Evolutionary conservation across 1,140 invertebrate genomes (phyloP).

Genomic region (Trachymyrmex cornetzi): DNA sequence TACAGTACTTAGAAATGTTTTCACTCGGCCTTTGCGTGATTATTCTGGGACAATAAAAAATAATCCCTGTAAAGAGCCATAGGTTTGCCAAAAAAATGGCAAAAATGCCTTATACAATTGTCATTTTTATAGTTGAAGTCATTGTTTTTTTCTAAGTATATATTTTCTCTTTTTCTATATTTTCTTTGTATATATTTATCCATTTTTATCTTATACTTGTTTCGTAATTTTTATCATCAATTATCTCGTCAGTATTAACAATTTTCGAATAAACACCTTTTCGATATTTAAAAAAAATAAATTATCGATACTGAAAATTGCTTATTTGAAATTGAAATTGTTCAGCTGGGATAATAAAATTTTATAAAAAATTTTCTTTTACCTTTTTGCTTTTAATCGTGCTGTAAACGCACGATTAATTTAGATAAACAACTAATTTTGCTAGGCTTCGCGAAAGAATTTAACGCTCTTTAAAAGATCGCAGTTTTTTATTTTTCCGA

Average conservation of each 20-base stretch:
- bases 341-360: neutral
- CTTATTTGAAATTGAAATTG: slow-evolving; percentile 17
- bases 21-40: too few species aligned
- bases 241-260: neutral
- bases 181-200: neutral
- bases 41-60: too few species aligned
- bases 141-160: too few species aligned
- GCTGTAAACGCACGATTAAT: neutral
- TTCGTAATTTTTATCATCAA: neutral
- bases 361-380: neutral
- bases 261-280: neutral
- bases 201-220: neutral
- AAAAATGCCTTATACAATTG: too few species aligned
- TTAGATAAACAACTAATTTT: slow-evolving; percentile 30
- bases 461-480: slow-evolving; percentile 41
- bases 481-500: slow-evolving; percentile 31
- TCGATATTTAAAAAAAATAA: slow-evolving; percentile 11
- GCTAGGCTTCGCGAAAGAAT: slow-evolving; percentile 1
- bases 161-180: neutral
- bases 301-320: slow-evolving; percentile 32
- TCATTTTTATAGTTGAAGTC: too few species aligned
- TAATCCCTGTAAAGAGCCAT: too few species aligned
- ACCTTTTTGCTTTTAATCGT: neutral
- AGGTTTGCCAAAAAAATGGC: too few species aligned
- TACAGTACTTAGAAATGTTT: too few species aligned